Base-by-base conservation (phyloP, 2,113 vertebrate genomes). In the Aegithalos caudatus region DNA sequence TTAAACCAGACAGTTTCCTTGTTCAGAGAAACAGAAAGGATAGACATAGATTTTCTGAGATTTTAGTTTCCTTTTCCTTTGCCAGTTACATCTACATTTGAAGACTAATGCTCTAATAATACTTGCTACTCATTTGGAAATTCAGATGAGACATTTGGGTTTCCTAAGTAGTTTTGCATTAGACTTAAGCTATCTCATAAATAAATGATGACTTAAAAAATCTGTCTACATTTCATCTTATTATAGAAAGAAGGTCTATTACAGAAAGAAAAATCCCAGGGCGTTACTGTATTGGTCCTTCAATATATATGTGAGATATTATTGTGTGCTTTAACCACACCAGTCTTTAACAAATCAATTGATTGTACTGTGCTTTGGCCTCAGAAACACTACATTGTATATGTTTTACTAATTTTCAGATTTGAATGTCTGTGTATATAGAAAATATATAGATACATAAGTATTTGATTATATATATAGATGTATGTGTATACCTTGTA, bases 31-130 rank as follows among this genome's bases (percentile, higher is more conserved):
- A 71, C 60, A 77, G 40, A 81, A 93, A 92, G 29, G n/a, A 15
- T 24, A 77, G 54, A 72, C 0, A 8, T 42, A 88, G 58, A 79
- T 57, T 70, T 64, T 42, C 64, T 69, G 64, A 94, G 64, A 86
- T 66, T 94, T 92, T 76, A 62, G 71, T 77, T 92, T 80, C 71
- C 38, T 61, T 95, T 83, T 86, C 71, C 80, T 88, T 88, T 91
- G 12, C 86, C 82, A 73, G 50, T 81, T 94, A 88, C 1, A 1
- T 81, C 80, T 88, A 71, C 92, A 72, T 95, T 93, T 90, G 78
- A 96, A 96, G 96, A 97, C 92, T 94, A 95, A 96, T 96, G 90
- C 28, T 93, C 53, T 95, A 96, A 95, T 96, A 95, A 93, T 69
- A 85, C 87, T 90, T 91, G 61, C 53, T 95, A 79, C 85, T 94